Evolutionary conservation across 2,113 vertebrate species (phyloP).

Genomic region (Indicator indicator): DNA sequence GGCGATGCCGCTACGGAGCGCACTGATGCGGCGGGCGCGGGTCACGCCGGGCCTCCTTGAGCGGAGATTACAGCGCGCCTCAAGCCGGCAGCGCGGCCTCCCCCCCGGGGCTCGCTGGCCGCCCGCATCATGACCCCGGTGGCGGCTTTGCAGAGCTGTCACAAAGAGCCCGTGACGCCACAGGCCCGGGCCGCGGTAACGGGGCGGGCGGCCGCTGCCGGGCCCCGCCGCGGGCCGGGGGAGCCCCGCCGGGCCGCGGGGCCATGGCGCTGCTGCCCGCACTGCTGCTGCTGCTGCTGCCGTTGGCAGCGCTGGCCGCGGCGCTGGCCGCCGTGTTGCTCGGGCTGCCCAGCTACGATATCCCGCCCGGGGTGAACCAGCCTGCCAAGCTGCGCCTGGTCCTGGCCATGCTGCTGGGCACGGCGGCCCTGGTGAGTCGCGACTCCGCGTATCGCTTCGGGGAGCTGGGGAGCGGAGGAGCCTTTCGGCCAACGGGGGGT

Average conservation of each 20-base stretch:
- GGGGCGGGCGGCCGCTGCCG: neutral
- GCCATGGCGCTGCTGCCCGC: constrained; percentile 30
- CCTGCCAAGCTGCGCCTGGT: constrained; percentile 59
- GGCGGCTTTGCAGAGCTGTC: constrained; percentile 15
- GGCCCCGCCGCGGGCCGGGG: neutral
- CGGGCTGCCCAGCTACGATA: constrained; percentile 37
- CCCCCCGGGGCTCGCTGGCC: neutral
- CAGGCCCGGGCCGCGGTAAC: neutral
- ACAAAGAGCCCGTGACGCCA: constrained; percentile 11
- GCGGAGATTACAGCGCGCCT: neutral
- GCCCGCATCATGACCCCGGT: constrained; percentile 19
- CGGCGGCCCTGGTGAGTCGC: constrained; percentile 48
- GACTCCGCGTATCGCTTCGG: neutral
- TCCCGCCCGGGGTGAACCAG: constrained; percentile 51
- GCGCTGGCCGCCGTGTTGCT: neutral
- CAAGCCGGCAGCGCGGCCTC: neutral
- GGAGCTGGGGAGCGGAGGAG: neutral
- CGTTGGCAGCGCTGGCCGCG: constrained; percentile 11
- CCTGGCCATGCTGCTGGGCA: constrained; percentile 37
- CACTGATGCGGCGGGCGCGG: neutral
- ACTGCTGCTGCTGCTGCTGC: constrained; percentile 40
- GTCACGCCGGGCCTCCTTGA: constrained; percentile 4
- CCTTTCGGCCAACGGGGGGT: no score
- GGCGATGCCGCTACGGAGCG: no score
- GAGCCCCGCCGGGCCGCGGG: neutral